These are phyloP conservation scores for Amphipoea oculea DNA, from an alignment of 2,888 invertebrate genomes.

Conservation along the genomic window DNA sequence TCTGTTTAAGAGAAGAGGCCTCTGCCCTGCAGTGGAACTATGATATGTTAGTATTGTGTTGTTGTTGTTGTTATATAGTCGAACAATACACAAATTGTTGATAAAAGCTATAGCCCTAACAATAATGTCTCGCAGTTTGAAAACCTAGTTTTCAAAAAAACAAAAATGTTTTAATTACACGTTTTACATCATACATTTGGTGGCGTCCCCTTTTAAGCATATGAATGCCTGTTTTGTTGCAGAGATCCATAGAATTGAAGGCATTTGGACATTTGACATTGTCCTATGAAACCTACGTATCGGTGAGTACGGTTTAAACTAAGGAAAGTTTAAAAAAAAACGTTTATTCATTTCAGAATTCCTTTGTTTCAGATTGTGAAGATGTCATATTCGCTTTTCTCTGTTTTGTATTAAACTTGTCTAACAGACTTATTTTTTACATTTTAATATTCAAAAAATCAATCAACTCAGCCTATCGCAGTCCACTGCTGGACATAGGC, in stretches of 20 bases:
- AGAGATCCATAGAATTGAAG: slow-evolving; percentile 47
- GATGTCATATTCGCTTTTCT: slow-evolving; percentile 47
- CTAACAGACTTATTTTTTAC: too few species aligned
- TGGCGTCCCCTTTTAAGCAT: too few species aligned
- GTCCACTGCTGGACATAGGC: too few species aligned
- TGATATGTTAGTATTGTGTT: too few species aligned
- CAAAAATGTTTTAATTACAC: too few species aligned
- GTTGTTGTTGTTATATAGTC: not conserved
- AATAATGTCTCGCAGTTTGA: not conserved
- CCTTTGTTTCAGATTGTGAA: slow-evolving; percentile 51
- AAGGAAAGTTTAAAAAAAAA: too few species aligned
- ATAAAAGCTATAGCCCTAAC: too few species aligned
- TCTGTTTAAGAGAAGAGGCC: too few species aligned
- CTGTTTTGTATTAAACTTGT: slow-evolving; percentile 20
- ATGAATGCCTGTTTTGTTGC: slow-evolving; percentile 8
- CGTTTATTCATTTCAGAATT: not conserved
- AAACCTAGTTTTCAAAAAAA: not conserved
- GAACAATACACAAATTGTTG: not conserved
- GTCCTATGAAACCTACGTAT: slow-evolving; percentile 50
- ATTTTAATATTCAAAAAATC: too few species aligned
- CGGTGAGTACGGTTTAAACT: slow-evolving; percentile 19
- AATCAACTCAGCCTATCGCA: too few species aligned
- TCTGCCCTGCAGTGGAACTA: too few species aligned
- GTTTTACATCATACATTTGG: too few species aligned
- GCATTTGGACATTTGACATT: slow-evolving; percentile 43